Evolutionary conservation across 2,888 invertebrate genomes (phyloP).

Genomic region (Cartodere bifasciata): DNA sequence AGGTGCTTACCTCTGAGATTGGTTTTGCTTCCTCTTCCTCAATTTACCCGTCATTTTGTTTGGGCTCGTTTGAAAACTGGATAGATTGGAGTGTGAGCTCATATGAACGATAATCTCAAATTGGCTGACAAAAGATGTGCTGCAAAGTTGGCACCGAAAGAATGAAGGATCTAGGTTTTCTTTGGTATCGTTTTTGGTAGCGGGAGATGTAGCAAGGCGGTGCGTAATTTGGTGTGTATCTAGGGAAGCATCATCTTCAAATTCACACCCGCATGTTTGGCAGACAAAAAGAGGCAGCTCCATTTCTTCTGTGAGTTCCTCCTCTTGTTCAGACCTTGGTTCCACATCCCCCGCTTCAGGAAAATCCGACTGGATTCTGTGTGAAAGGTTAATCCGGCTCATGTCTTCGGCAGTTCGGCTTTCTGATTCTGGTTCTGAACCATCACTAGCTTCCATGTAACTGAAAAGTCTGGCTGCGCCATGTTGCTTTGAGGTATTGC

Average conservation of each 20-base stretch:
- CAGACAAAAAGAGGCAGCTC: constrained; percentile 39
- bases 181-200: constrained; percentile 35
- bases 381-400: constrained; percentile 28
- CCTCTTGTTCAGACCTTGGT: constrained; percentile 30
- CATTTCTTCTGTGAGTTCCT: constrained; percentile 32
- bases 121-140: constrained; percentile 34
- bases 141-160: constrained; percentile 37
- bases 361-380: constrained; percentile 43
- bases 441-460: constrained; percentile 62
- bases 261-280: constrained; percentile 41
- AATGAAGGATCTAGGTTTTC: constrained; percentile 34
- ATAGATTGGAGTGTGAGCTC: constrained; percentile 34
- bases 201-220: constrained; percentile 36
- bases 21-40: constrained; percentile 37
- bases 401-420: constrained; percentile 33
- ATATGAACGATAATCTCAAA: constrained; percentile 38
- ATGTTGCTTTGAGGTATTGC: constrained; percentile 35
- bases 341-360: constrained; percentile 49
- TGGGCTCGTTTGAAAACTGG: constrained; percentile 25
- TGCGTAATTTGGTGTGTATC: constrained; percentile 38
- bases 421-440: constrained; percentile 47
- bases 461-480: constrained; percentile 59
- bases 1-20: constrained; percentile 39
- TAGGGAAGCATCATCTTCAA: constrained; percentile 38
- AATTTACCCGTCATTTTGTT: constrained; percentile 20